Percentiles rank a stretch among this genome's conserved stretches.
phyloP scores from a whole-genome alignment of 2,888 invertebrate species.

The Cryptophagus acutangulus region DNA sequence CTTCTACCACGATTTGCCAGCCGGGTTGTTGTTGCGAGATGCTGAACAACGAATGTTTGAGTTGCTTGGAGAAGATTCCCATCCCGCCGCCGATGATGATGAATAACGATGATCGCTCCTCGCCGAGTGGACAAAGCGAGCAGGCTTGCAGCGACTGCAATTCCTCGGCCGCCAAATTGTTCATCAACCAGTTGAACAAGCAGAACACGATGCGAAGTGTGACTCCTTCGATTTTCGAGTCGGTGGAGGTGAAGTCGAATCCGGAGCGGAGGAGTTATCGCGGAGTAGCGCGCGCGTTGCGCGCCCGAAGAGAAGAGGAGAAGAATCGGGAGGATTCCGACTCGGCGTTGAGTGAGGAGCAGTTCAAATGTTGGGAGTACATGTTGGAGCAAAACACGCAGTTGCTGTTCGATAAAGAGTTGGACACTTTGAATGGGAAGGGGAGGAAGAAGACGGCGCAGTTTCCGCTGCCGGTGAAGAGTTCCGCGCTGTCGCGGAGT shows the following conservation, averaged over 20 bases:
- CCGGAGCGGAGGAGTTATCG: slow-evolving; percentile 55
- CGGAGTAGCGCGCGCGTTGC: slow-evolving; percentile 58
- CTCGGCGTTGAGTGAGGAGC: slow-evolving; percentile 70
- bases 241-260: slow-evolving; percentile 49
- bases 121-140: slow-evolving; percentile 83
- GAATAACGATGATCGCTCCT: slow-evolving; percentile 65
- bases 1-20: slow-evolving; percentile 49
- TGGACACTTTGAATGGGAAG: slow-evolving; percentile 70
- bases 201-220: slow-evolving; percentile 40
- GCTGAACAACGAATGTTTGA: slow-evolving; percentile 55
- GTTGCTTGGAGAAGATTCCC: slow-evolving; percentile 45
- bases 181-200: slow-evolving; percentile 45
- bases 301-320: slow-evolving; percentile 62
- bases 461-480: slow-evolving; percentile 52
- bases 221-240: slow-evolving; percentile 43
- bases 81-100: slow-evolving; percentile 43
- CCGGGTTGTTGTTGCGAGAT: slow-evolving; percentile 60
- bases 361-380: slow-evolving; percentile 90
- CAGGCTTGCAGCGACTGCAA: slow-evolving; percentile 54
- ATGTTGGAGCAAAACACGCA: slow-evolving; percentile 90
- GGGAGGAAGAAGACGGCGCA: slow-evolving; percentile 53
- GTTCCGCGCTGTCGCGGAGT: slow-evolving; percentile 62
- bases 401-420: slow-evolving; percentile 79
- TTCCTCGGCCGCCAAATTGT: slow-evolving; percentile 46
- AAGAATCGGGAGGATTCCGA: slow-evolving; percentile 53